phyloP scores from a whole-genome alignment of 2,113 vertebrate genomes.

The Phalacrocorax brasilianus region DNA sequence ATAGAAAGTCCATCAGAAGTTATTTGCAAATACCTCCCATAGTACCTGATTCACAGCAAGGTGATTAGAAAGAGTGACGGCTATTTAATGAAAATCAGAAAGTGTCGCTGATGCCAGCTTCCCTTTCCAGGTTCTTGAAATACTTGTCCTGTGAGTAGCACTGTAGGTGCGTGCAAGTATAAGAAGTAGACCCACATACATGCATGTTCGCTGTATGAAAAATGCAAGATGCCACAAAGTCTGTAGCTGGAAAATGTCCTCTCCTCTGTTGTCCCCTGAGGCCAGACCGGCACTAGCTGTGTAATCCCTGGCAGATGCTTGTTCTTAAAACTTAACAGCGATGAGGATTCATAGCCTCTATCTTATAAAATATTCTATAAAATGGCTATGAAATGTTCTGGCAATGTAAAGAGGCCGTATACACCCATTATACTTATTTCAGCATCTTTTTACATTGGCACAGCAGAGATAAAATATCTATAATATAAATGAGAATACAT shows the following conservation, averaged over 20 bases:
- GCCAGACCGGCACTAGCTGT: neutral
- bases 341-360: neutral
- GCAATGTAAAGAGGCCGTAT: neutral
- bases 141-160: neutral
- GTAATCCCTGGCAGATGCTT: neutral
- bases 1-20: neutral
- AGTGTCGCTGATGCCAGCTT: neutral
- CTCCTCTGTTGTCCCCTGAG: neutral
- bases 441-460: neutral
- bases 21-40: neutral
- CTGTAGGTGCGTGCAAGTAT: neutral
- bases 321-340: neutral
- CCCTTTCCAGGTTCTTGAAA: neutral
- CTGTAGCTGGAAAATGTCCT: neutral
- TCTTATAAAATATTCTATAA: neutral
- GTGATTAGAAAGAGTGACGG: neutral
- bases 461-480: neutral
- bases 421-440: neutral
- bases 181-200: neutral
- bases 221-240: neutral
- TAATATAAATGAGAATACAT: neutral
- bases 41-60: neutral
- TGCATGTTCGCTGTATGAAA: neutral
- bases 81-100: neutral
- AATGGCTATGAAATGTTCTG: neutral